Evolutionary conservation across 1,140 invertebrate genomes (phyloP).

Genomic region (Bombus huntii): DNA sequence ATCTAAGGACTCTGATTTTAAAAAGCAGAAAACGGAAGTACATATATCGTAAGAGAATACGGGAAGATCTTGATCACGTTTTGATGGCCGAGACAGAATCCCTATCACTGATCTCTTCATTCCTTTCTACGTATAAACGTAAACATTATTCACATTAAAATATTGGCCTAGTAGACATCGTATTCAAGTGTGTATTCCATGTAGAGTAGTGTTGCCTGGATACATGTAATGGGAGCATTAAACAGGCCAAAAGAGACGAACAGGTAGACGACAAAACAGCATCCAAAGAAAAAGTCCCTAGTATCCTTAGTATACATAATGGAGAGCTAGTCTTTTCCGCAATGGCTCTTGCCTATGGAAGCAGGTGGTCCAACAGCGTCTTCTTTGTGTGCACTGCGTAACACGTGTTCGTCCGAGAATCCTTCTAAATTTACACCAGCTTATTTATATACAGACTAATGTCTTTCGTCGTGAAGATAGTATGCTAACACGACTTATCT

Average conservation of each 20-base stretch:
- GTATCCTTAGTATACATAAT: constrained; percentile 74
- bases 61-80: constrained; percentile 67
- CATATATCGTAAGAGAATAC: constrained; percentile 28
- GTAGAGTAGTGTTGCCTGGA: background rate
- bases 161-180: background rate
- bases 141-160: constrained; percentile 65
- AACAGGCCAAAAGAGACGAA: constrained; percentile 53
- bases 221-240: background rate
- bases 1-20: background rate
- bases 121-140: background rate
- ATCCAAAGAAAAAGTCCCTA: constrained; percentile 65
- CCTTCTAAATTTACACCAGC: constrained; percentile 23
- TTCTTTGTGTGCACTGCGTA: background rate
- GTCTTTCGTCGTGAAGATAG: background rate
- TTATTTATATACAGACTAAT: background rate
- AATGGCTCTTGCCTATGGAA: constrained; percentile 56
- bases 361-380: constrained; percentile 49
- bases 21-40: constrained; percentile 39
- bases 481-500: no score
- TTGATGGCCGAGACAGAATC: constrained; percentile 39
- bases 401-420: background rate
- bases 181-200: background rate
- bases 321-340: constrained; percentile 58
- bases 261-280: constrained; percentile 72
- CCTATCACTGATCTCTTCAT: constrained; percentile 5